Evolutionary conservation across 2,888 invertebrate species (phyloP), one percentile per base, ranked within the genome.

Genomic region (Oscheius sp.): DNA sequence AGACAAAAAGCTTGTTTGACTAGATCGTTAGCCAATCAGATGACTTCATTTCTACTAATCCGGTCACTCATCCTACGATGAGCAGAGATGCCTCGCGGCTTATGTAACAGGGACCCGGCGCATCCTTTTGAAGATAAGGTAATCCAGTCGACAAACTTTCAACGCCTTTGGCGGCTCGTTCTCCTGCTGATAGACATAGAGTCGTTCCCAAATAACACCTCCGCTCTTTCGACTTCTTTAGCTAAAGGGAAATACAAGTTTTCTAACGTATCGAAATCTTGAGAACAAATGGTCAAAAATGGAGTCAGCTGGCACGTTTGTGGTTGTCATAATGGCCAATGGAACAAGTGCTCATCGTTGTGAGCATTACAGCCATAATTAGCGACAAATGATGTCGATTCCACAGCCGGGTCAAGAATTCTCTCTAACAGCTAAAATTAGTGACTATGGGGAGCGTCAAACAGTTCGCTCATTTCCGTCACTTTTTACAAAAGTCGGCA

Each of bases 51-150:
- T n/a, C n/a, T n/a, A n/a, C 37, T 37, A 37, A 37, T 37, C 37
- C 37, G 37, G 37, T 37, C 37, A 37, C 8, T 37, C 37, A 37
- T 37, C 37, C 15, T 37, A 37, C 37, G 15, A 33, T 17, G 29
- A 34, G 45, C 61, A 61, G 31, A 15, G 45, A 61, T 57, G 37
- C 17, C 37, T 37, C 57, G 37, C n/a, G n/a, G 25, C 34, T 57
- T 57, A 57, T 57, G 39, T 39, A 57, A 57, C 57, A 61, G 10
- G 45, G 8, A 42, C 23, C 6, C 45, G 3, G 61, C 61, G 61
- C 61, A 61, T 61, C 61, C 58, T 33, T 63, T 64, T 58, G 45
- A 64, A 48, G 64, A 64, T 64, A 64, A 64, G 33, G 34, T 64
- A 64, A 64, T 64, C 64, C 64, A 48, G 50, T 33, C 31, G 50